Percentiles rank a stretch among this genome's conserved stretches.
Evolutionary conservation across 2,888 invertebrate species (phyloP).

Genomic region (Tupiocoris notatus): DNA sequence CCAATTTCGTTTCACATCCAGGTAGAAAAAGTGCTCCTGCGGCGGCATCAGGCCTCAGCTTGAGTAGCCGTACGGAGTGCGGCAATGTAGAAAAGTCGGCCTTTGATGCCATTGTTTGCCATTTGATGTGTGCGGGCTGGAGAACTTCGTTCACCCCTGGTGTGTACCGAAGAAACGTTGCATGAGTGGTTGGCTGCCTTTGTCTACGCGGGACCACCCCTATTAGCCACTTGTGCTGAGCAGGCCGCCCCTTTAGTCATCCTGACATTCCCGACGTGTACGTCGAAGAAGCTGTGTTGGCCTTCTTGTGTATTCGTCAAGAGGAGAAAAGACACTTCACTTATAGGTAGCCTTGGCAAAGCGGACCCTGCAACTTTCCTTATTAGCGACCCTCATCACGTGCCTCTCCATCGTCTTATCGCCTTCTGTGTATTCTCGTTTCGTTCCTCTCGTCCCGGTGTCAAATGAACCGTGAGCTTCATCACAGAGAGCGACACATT

Average conservation of each 20-base stretch:
- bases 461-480: conserved; percentile 31
- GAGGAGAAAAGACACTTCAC: neutral
- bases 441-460: neutral
- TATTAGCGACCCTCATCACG: conserved; percentile 32
- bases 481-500: conserved; percentile 26
- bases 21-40: too few species aligned
- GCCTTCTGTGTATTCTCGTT: too few species aligned
- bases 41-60: too few species aligned
- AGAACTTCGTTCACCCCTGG: neutral
- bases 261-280: too few species aligned
- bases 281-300: too few species aligned
- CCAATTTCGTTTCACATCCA: too few species aligned
- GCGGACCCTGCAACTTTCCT: conserved; percentile 10
- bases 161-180: neutral
- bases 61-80: too few species aligned
- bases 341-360: neutral
- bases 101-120: conserved; percentile 24
- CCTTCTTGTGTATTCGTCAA: neutral
- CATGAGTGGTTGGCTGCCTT: neutral
- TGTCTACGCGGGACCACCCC: neutral
- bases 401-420: neutral
- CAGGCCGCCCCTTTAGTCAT: neutral
- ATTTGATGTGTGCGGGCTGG: neutral
- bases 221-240: conserved; percentile 8
- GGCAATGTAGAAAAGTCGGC: neutral